Base-by-base conservation (phyloP, 2,888 invertebrate species). In the Agelastica alni region DNA sequence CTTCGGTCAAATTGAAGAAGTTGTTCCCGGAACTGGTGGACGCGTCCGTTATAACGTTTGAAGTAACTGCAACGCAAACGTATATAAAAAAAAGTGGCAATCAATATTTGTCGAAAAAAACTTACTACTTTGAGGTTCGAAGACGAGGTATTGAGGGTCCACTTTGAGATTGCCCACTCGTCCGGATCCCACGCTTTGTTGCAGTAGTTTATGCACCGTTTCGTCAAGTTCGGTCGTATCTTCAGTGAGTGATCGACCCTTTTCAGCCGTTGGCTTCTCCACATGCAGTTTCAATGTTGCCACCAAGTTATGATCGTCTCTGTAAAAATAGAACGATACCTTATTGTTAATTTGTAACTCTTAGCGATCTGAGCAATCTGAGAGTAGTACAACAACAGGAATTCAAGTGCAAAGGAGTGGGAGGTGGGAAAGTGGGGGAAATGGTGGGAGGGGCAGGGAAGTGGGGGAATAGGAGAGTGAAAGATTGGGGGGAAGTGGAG, bases 121-220 rank as follows among this genome's bases (percentile, higher is more conserved):
- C 86, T 83, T 75, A 91, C 92, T 79, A 71, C 85, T 83, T 58
- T 83, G 81, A 1, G 89, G 84, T 67, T 86, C 84, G 65, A 92
- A 85, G 46, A 87, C 83, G 54, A 93, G 77, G 72, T 87, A 93
- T 55, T 86, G 85, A 0, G 93, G 91, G 75, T 95, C 93, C 0
- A 94, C 86, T 16, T 84, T 85, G 1, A 94, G 75, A 20, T 88
- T 86, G 1, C 93, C 94, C 4, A 93, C 86, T 66, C 81, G 82
- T 3, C 93, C 93, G 0, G 79, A 81, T 2, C 84, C 80, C 1
- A 95, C 80, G 6, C 88, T 87, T 32, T 89, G 88, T 55, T 82
- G 76, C 1, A 94, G 77, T 0, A 85, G 83, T 17, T 82, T 77
- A 70, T 86, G 82, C 67, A 76, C 65, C 51, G 71, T 64, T 30